phyloP scores from a whole-genome alignment of 1,140 invertebrate genomes.

The Cherax destructor region DNA sequence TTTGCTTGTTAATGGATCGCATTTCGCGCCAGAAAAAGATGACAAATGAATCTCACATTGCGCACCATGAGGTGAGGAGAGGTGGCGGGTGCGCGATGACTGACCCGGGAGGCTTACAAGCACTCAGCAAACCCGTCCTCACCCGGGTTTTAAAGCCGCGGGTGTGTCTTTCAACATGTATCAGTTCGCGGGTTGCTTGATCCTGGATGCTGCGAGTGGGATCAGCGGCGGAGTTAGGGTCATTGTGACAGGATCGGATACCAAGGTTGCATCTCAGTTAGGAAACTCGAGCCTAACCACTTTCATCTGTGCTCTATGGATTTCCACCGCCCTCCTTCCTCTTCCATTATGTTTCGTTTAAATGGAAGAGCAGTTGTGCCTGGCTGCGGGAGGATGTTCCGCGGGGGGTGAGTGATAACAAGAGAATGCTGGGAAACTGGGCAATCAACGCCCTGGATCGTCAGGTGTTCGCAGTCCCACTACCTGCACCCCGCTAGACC shows the following conservation, averaged over 20 bases:
- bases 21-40: constrained; percentile 72
- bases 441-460: constrained; percentile 64
- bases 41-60: constrained; percentile 70
- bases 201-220: not conserved
- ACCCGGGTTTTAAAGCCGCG: not conserved
- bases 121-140: not conserved
- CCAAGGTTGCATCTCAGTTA: constrained; percentile 67
- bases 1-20: constrained; percentile 72
- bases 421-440: constrained; percentile 64
- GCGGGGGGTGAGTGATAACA: constrained; percentile 54
- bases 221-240: not conserved
- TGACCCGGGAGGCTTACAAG: not conserved
- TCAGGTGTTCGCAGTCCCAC: constrained; percentile 64
- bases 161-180: not conserved
- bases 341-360: constrained; percentile 45
- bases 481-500: constrained; percentile 45
- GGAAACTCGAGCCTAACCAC: constrained; percentile 59
- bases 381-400: not conserved
- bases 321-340: constrained; percentile 1
- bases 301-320: constrained; percentile 29
- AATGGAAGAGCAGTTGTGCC: not conserved
- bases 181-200: not conserved
- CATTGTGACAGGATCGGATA: constrained; percentile 29
- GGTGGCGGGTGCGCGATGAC: constrained; percentile 42
- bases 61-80: constrained; percentile 59